These are phyloP conservation scores for Diorhabda carinulata DNA, from an alignment of 1,140 invertebrate species.

Conservation along the genomic window DNA sequence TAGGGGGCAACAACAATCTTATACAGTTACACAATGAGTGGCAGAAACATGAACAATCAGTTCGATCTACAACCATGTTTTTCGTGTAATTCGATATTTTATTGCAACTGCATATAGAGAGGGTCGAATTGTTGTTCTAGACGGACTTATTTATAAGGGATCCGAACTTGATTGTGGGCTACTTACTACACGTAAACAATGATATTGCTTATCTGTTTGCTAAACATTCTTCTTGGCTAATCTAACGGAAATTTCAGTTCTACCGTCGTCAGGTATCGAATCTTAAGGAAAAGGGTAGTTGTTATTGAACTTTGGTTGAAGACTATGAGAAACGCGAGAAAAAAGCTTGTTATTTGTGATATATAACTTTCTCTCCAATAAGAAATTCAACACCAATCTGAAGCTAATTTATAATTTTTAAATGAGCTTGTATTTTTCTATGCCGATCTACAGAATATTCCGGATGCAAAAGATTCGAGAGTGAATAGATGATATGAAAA, in stretches of 20 bases:
- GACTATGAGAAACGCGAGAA: no score
- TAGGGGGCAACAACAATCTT: background rate
- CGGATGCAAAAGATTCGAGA: no score
- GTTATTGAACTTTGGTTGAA: no score
- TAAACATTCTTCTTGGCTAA: conserved; percentile 10
- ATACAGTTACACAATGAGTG: conserved; percentile 8
- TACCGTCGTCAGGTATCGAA: background rate
- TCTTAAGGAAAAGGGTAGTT: background rate
- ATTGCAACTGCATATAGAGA: conserved; percentile 12
- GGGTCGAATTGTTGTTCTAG: conserved; percentile 17
- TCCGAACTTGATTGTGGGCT: conserved; percentile 15
- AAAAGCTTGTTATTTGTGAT: no score
- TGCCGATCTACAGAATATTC: no score
- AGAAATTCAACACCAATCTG: no score
- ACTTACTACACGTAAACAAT: conserved; percentile 22
- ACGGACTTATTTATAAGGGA: background rate
- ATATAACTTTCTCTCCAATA: no score
- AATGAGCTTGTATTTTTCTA: no score
- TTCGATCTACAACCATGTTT: conserved; percentile 6
- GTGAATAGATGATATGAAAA: no score
- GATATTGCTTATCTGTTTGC: background rate
- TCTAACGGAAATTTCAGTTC: conserved; percentile 19
- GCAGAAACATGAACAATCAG: conserved; percentile 16
- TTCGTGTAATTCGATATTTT: conserved; percentile 20
- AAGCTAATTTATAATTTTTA: no score